Conservation (phyloP, 92 coral and sea anemone genomes). For the Montipora capitata region DNA sequence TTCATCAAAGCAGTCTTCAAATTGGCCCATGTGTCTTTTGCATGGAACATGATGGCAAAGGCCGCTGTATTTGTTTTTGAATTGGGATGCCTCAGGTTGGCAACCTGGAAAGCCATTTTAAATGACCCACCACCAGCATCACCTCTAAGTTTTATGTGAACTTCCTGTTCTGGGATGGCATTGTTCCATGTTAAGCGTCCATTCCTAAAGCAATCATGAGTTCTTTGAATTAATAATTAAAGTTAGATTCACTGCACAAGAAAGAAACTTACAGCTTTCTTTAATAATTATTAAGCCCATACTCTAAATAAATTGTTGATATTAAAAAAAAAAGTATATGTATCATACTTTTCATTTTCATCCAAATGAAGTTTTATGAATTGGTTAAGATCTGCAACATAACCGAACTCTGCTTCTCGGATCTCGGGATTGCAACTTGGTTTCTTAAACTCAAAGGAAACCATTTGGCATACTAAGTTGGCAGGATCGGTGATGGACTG, state of each 20-base stretch:
- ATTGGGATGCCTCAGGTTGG: constrained; percentile 38
- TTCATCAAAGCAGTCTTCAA: constrained; percentile 31
- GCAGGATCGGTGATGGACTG: constrained; percentile 52
- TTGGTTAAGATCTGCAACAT: constrained; percentile 38
- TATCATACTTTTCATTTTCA: constrained; percentile 42
- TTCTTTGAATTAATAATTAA: too few relatives aligned
- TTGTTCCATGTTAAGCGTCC: constrained; percentile 10
- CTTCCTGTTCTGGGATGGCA: constrained; percentile 34
- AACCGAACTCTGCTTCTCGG: constrained; percentile 42
- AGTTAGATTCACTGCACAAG: background rate
- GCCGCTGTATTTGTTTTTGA: constrained; percentile 43
- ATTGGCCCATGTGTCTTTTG: constrained; percentile 59
- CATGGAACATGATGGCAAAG: constrained; percentile 43
- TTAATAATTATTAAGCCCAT: too few relatives aligned
- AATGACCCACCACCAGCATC: constrained; percentile 63
- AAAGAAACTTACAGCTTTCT: background rate
- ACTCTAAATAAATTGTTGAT: too few relatives aligned
- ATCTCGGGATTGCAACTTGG: constrained; percentile 36
- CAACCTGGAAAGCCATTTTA: constrained; percentile 58
- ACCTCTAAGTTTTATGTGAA: constrained; percentile 43
- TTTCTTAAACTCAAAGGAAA: constrained; percentile 42
- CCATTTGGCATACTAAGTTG: constrained; percentile 48
- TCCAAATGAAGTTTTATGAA: constrained; percentile 50
- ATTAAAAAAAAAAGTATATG: background rate
- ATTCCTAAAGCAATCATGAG: too few relatives aligned